Evolutionary conservation across 2,888 invertebrate species (phyloP), one percentile per base, ranked within the genome.

Genomic region (Phyto melanocephala): DNA sequence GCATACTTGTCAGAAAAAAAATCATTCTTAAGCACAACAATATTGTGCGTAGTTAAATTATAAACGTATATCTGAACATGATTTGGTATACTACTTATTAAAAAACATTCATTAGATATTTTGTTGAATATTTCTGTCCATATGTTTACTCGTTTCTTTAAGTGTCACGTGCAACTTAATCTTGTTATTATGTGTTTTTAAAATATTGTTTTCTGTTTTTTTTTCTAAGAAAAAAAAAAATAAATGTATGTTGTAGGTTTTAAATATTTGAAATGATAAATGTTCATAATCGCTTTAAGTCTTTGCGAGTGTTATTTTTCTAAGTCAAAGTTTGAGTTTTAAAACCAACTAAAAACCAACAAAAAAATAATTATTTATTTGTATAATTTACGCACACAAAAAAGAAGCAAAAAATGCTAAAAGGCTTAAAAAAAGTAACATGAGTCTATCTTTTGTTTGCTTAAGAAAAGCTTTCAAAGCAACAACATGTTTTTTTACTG

Each of bases 161-260:
- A 28, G 24, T 75, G 72, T 81, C 81, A 81, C 81, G 77, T 81
- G 81, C 72, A 77, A 47, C 54, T 67, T 72, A 72, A 77, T 22
- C 71, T 70, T 33, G 20, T 68, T 50, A 56, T 28, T 58, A 33
- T 28, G 28, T 28, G 28, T 28, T 52, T 63, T 33, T 42, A 15
- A 47, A 47, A 20, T 11, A 10, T 47, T 47, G 15, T 35, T 37
- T 47, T 6, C 17, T 45, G n/a, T 24, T 45, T 33, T 63, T 22
- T 28, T 50, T 54, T 45, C 50, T 0, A 22, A n/a, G n/a, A n/a
- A 35, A 24, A 10, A 7, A 28, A 63, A 5, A 24, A 15, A 20
- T 60, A 40, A 13, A 28, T 0, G 17, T n/a, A n/a, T n/a, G n/a
- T n/a, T n/a, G n/a, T n/a, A n/a, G n/a, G n/a, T 47, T 76, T 67